These are phyloP conservation scores for Pterocles burchelli DNA, from an alignment of 2,113 vertebrate genomes.

Conservation along the genomic window DNA sequence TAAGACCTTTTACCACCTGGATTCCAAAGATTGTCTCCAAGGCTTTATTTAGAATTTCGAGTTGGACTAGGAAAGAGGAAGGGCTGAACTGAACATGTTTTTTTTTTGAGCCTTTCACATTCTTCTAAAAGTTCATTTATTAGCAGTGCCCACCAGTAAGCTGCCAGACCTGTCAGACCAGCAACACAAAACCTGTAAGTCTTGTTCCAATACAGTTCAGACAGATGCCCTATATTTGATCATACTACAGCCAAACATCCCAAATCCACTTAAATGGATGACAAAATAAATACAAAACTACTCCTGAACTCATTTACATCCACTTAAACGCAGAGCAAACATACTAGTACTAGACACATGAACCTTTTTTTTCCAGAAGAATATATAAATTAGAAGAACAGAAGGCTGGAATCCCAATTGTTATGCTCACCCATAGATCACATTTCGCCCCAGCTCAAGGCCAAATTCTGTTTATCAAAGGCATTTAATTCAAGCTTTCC, in stretches of 20 bases:
- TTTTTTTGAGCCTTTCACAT: not conserved
- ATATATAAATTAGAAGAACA: not conserved
- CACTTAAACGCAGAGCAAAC: not conserved
- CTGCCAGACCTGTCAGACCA: not conserved
- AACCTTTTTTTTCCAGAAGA: not conserved
- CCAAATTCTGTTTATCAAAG: not conserved
- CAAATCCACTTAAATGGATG: not conserved
- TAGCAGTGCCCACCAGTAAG: not conserved
- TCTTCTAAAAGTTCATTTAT: not conserved
- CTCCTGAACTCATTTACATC: not conserved
- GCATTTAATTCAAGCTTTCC: not conserved
- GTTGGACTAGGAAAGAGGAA: not conserved
- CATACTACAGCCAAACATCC: not conserved
- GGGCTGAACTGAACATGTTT: not conserved
- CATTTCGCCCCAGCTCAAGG: not conserved
- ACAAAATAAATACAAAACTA: not conserved
- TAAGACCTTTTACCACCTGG: not conserved
- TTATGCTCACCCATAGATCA: not conserved
- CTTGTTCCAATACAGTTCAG: not conserved
- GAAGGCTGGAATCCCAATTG: not conserved
- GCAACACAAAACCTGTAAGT: not conserved
- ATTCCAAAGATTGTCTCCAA: not conserved
- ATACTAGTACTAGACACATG: rapidly evolving
- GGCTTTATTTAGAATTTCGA: not conserved
- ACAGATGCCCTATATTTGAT: not conserved